Base-by-base conservation (phyloP, 1,140 invertebrate species). In the Bombus soroeensis region DNA sequence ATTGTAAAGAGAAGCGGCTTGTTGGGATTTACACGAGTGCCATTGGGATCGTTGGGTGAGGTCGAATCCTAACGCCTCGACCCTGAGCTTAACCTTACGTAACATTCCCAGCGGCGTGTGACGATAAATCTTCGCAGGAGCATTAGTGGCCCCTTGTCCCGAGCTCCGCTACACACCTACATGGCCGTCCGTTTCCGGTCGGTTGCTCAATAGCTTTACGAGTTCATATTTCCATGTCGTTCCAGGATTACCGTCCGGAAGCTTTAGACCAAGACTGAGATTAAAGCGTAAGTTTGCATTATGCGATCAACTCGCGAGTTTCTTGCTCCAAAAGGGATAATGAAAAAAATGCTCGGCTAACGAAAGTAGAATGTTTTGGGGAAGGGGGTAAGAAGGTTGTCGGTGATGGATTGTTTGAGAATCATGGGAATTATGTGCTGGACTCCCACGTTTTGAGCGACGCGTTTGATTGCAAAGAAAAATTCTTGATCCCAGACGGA, bases 21-120 rank as follows among this genome's bases (percentile, higher is more conserved):
- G 72, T 64, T 34, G 66, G 73, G 78, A 89, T 90, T 90, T 90
- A 89, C 89, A 75, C 88, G 77, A 84, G 37, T 57, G 62, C 79
- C 83, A 85, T 64, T 70, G 77, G 57, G 80, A 83, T 87, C 83
- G 41, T 4, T 37, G 68, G 66, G 43, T 57, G 59, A 57, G 53
- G 82, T 82, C 89, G 77, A 83, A 89, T 88, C 87, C 87, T 90
- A 77, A 85, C 82, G 75, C 85, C 53, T 74, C 86, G 88, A 89
- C 88, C 86, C 80, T 81, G 81, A 88, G 87, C 87, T 91, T 91
- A 91, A 91, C 88, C 91, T 92, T 90, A 91, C 87, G 86, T 90
- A 90, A 90, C 88, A 86, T 72, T 85, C 81, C 62, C 83, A 59
- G 39, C 76, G 64, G 75, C 71, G 70, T 53, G 37, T 37, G 68